Conservation (phyloP, 1,140 invertebrate genomes). For the Drosophila athabasca region DNA sequence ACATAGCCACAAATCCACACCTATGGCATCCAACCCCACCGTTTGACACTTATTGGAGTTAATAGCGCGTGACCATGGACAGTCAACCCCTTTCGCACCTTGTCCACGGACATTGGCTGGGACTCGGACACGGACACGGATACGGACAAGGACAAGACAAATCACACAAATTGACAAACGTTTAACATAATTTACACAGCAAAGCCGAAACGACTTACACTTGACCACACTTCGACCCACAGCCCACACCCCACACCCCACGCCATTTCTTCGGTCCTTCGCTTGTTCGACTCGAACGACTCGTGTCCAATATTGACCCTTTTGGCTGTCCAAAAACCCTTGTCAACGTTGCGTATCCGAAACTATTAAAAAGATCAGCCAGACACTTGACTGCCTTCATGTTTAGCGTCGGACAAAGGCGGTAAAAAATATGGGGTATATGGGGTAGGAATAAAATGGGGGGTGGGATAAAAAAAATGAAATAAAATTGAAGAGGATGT, state of each 20-base stretch:
- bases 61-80: constrained; percentile 61
- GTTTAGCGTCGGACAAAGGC: neutral
- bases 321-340: constrained; percentile 68
- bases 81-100: constrained; percentile 66
- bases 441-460: constrained; percentile 10
- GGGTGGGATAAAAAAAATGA: constrained; percentile 12
- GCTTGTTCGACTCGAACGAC: too few species aligned
- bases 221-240: constrained; percentile 57
- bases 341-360: constrained; percentile 78
- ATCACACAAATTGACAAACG: constrained; percentile 81
- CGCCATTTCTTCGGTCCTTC: too few species aligned
- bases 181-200: constrained; percentile 81
- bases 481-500: constrained; percentile 43
- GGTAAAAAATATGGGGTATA: neutral
- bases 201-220: constrained; percentile 65
- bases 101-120: constrained; percentile 8
- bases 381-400: constrained; percentile 49
- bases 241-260: too few species aligned
- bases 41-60: constrained; percentile 48
- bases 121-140: constrained; percentile 4
- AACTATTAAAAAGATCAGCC: constrained; percentile 81
- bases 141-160: constrained; percentile 50
- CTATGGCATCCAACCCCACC: constrained; percentile 4
- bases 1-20: constrained; percentile 29
- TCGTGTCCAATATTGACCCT: constrained; percentile 66